phyloP scores from a whole-genome alignment of 2,113 vertebrate species.

The Takifugu flavidus region DNA sequence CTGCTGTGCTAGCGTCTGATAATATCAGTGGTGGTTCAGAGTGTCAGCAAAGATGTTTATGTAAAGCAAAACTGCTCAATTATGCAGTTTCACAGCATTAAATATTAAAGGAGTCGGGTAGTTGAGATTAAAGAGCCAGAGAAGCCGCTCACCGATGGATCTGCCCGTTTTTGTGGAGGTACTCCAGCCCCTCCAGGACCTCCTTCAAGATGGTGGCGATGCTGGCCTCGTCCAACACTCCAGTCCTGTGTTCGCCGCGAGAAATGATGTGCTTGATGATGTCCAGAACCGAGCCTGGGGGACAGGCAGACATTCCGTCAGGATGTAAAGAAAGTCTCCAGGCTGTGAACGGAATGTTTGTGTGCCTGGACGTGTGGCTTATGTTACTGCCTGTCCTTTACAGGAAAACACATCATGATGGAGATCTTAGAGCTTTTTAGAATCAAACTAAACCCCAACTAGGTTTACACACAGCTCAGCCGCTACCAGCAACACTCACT shows the following conservation, averaged over 20 bases:
- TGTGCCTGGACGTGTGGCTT: not conserved
- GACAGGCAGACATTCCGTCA: not conserved
- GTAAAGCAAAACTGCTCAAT: conserved; percentile 60
- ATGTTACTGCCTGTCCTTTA: no score
- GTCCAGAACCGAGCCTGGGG: conserved; percentile 89
- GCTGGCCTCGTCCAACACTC: conserved; percentile 87
- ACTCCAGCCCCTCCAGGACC: conserved; percentile 90
- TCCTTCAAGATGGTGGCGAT: conserved; percentile 91
- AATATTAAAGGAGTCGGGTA: conserved; percentile 53
- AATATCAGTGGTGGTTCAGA: conserved; percentile 5
- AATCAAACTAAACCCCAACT: no score
- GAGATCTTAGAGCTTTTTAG: no score
- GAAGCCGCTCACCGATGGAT: conserved; percentile 83
- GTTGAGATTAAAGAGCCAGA: conserved; percentile 12
- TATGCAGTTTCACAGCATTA: conserved; percentile 54
- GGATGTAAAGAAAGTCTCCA: conserved; percentile 9
- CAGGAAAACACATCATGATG: no score
- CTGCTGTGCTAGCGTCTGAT: no score
- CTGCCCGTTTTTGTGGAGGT: conserved; percentile 94
- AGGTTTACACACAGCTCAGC: no score
- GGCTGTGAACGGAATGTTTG: not conserved
- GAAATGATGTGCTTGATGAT: conserved; percentile 94
- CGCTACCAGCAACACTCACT: no score
- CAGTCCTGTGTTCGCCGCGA: conserved; percentile 89
- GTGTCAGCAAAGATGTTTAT: conserved; percentile 36